Percentiles rank a stretch among this genome's conserved stretches.
phyloP scores from a whole-genome alignment of 2,113 vertebrate genomes.

The Hyperopisus bebe region DNA sequence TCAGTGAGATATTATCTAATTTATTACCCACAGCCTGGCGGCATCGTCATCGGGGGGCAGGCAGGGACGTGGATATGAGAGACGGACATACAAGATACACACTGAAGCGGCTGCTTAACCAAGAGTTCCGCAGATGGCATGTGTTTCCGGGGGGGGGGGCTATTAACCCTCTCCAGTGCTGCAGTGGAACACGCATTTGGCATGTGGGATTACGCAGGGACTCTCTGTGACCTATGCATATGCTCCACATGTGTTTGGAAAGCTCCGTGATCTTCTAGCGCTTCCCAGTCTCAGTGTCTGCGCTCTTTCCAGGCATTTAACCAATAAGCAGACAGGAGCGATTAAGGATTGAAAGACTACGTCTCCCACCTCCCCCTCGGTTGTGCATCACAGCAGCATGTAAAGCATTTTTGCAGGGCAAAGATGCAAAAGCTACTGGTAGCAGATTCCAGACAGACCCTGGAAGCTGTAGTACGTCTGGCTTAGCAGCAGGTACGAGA shows the following conservation, averaged over 20 bases:
- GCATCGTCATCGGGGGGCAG: slow-evolving; percentile 14
- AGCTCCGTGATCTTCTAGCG: background rate
- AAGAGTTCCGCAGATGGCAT: background rate
- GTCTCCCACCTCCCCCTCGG: background rate
- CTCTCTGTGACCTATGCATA: background rate
- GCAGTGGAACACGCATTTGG: background rate
- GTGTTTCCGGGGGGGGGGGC: slow-evolving; percentile 22
- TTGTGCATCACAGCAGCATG: background rate
- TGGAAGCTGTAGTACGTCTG: background rate
- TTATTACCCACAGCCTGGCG: slow-evolving; percentile 49
- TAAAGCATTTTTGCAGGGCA: background rate
- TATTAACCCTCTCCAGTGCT: background rate
- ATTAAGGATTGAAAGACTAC: background rate
- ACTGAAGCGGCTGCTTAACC: background rate
- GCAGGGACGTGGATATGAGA: background rate
- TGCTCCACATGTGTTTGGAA: background rate
- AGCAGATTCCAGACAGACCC: background rate
- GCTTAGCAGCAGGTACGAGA: background rate
- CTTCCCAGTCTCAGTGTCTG: background rate
- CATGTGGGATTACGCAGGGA: background rate
- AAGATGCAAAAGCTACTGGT: background rate
- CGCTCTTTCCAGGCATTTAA: background rate
- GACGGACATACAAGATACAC: background rate
- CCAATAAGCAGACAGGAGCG: background rate
- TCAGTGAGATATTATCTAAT: slow-evolving; percentile 55